Conservation (phyloP, 2,113 vertebrate species). For the Phoenicopterus ruber region DNA sequence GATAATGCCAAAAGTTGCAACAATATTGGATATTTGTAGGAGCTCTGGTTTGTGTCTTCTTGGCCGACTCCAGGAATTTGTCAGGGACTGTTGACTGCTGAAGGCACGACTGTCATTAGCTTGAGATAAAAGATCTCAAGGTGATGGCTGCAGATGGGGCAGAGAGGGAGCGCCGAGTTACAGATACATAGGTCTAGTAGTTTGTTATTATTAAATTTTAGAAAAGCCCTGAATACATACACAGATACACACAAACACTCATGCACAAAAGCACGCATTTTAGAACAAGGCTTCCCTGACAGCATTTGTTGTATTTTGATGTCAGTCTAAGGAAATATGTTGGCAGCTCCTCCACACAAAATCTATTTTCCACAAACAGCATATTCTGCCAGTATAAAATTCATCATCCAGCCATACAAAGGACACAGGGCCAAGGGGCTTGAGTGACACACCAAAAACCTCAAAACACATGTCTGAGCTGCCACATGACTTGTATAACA, state of each 20-base stretch:
- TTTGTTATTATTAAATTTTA: background rate
- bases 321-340: constrained; percentile 58
- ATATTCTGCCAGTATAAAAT: constrained; percentile 44
- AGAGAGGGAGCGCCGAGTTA: background rate
- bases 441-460: constrained; percentile 64
- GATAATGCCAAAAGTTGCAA: background rate
- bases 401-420: constrained; percentile 60
- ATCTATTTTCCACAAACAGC: constrained; percentile 48
- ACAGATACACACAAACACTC: background rate
- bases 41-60: background rate
- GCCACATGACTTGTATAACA: constrained; percentile 45
- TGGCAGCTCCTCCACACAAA: constrained; percentile 42
- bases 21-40: background rate
- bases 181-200: background rate
- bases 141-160: background rate
- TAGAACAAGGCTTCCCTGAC: constrained; percentile 47
- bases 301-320: constrained; percentile 43
- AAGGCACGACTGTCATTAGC: background rate
- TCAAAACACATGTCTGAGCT: constrained; percentile 64
- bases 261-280: background rate
- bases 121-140: background rate
- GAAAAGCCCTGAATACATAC: background rate
- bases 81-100: background rate
- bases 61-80: background rate
- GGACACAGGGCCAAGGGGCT: constrained; percentile 57